These are phyloP conservation scores for Heteromurus nitidus DNA, from an alignment of 2,888 invertebrate genomes.

Conservation along the genomic window DNA sequence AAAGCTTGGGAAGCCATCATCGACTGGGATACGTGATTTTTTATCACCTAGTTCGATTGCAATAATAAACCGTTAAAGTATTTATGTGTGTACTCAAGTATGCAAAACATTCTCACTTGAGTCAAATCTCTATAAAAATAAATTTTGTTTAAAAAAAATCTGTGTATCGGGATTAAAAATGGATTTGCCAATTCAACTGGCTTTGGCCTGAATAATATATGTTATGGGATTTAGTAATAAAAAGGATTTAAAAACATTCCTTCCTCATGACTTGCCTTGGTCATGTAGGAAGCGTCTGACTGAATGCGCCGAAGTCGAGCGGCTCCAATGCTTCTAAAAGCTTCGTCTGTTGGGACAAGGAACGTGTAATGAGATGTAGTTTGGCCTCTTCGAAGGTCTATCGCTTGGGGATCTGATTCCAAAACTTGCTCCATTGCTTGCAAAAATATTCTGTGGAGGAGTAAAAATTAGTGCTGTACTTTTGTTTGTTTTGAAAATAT, in stretches of 20 bases:
- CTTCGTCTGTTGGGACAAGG: conserved; percentile 83
- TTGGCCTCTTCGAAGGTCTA: conserved; percentile 73
- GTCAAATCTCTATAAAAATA: not conserved
- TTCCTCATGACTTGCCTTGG: conserved; percentile 74
- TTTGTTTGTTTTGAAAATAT: too few species aligned
- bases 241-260: too few species aligned
- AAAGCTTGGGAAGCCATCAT: conserved; percentile 77
- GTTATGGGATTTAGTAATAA: not conserved
- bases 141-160: not conserved
- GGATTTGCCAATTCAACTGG: not conserved
- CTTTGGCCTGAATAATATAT: not conserved
- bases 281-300: conserved; percentile 74
- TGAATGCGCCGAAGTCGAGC: conserved; percentile 74
- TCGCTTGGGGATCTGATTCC: conserved; percentile 74
- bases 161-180: not conserved
- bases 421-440: conserved; percentile 75
- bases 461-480: not conserved
- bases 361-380: conserved; percentile 78
- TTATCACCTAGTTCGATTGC: conserved; percentile 77
- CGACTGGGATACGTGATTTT: conserved; percentile 77
- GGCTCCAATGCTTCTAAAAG: conserved; percentile 80
- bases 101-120: too few species aligned
- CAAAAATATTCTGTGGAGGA: conserved; percentile 75
- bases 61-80: too few species aligned
- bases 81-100: too few species aligned